Evolutionary conservation across 2,888 invertebrate species (phyloP), one percentile per base, ranked within the genome.

Genomic region (Tetranychus piercei): DNA sequence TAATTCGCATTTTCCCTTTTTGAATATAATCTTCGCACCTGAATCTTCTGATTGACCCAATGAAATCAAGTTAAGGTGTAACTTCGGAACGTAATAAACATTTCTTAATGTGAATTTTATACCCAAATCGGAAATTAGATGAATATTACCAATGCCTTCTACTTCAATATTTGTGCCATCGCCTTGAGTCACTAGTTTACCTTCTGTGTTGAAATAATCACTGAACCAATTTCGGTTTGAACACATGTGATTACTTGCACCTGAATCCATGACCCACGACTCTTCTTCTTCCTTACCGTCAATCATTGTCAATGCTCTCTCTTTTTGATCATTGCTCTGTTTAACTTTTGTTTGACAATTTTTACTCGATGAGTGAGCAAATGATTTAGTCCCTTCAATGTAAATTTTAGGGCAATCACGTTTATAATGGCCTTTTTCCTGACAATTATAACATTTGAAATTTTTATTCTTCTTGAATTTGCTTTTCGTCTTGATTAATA

Each of bases 191-290:
- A 45, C 45, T 45, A 7, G 45, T 45, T 45, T 45, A 45, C 45
- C 45, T 45, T 45, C 9, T 7, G 45, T 45, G 6, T 45, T 9
- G 7, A 45, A 45, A 45, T 71, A 71, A 71, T 71, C 22, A 7
- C 6, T 23, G n/a, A 71, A 71, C 71, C 34, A 71, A 43, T 23
- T n/a, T 43, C 18, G 6, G n/a, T 20, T 20, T 6, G 45, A 73
- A 55, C 45, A 64, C 55, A 73, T 73, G n/a, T 73, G 73, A 20
- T 23, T 15, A 11, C 7, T 9, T 9, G 73, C 73, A 73, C 73
- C 73, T 9, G 73, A 73, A 20, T 73, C 73, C 5, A 73, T 20
- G 20, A 44, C 20, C 73, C 73, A 73, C 6, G 6, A 9, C 45
- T 8, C 9, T 8, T 45, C 9, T 8, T 45, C 45, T 8, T 45